Evolutionary conservation across 1,140 invertebrate species (phyloP).

Genomic region (Calliphora vicina): DNA sequence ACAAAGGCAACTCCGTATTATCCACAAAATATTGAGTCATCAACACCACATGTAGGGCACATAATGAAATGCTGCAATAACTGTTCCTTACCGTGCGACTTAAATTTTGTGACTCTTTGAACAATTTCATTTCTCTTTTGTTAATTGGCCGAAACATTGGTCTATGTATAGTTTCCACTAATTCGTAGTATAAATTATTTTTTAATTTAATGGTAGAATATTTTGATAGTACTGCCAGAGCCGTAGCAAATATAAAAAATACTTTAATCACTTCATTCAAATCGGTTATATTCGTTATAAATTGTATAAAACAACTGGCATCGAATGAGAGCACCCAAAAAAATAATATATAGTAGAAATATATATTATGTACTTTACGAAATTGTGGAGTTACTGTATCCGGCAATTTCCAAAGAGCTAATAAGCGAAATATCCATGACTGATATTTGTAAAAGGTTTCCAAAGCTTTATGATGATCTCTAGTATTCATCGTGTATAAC

Average conservation of each 20-base stretch:
- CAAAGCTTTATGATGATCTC: background rate
- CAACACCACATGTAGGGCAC: conserved; percentile 37
- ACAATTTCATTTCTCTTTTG: conserved; percentile 37
- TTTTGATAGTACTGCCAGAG: conserved; percentile 44
- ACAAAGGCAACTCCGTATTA: conserved; percentile 19
- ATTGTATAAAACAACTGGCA: conserved; percentile 45
- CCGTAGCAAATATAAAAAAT: conserved; percentile 52
- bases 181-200: conserved; percentile 38
- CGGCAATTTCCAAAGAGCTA: conserved; percentile 17
- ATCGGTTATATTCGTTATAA: conserved; percentile 42
- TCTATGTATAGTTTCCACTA: conserved; percentile 42
- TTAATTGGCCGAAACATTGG: conserved; percentile 37
- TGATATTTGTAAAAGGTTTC: conserved; percentile 12
- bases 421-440: background rate
- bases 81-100: conserved; percentile 43
- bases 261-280: conserved; percentile 50
- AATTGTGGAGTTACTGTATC: background rate
- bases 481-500: background rate
- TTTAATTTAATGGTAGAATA: conserved; percentile 42
- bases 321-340: conserved; percentile 52
- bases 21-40: conserved; percentile 17
- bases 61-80: conserved; percentile 45
- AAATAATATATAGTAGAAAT: conserved; percentile 45
- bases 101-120: conserved; percentile 30
- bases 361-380: conserved; percentile 38